Base-by-base conservation (phyloP, 2,797 vertebrate species). In the Myotis pilosus region DNA sequence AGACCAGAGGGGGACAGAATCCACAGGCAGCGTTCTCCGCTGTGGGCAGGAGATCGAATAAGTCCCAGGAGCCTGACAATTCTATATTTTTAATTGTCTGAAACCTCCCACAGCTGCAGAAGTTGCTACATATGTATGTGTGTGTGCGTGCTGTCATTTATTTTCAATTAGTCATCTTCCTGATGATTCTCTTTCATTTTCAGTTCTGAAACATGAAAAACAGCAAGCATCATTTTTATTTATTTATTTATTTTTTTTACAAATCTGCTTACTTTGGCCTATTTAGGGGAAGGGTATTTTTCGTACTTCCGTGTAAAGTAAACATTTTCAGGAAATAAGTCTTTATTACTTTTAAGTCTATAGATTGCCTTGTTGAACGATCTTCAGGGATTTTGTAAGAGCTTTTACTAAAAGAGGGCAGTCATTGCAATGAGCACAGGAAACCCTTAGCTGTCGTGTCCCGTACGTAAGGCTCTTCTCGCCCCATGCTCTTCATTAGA, bases 111-210 rank as follows among this genome's bases (percentile, higher is more conserved):
- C 30, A 79, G 68, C 55, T 66, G 66, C n/a, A 10, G 71, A 79
- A 80, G 25, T 83, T 80, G 57, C 44, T 86, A 4, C 36, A 36
- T 16, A 49, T 80, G 41, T 92, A 38, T 62, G 28, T 66, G 49
- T 10, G 0, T 91, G 55, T 80, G 41, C 88, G 44, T 62, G 28
- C 82, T 92, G 8, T 79, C 79, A 85, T 88, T 75, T 88, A 51
- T 81, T 90, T 96, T 36, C 49, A 92, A 17, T 81, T 91, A 92
- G 87, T 64, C 28, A 15, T 85, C 62, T 94, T 95, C 17, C 49
- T 79, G 80, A 60, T 84, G 88, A 74, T 87, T 74, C 36, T 96
- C 71, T 80, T 69, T 76, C 30, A 51, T 84, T 82, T 93, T 95
- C 38, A 69, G 36, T 72, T 97, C 64, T 71, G 88, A 95, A 72